phyloP scores from a whole-genome alignment of 92 coral and sea anemone genomes.

The Paramuricea clavata region DNA sequence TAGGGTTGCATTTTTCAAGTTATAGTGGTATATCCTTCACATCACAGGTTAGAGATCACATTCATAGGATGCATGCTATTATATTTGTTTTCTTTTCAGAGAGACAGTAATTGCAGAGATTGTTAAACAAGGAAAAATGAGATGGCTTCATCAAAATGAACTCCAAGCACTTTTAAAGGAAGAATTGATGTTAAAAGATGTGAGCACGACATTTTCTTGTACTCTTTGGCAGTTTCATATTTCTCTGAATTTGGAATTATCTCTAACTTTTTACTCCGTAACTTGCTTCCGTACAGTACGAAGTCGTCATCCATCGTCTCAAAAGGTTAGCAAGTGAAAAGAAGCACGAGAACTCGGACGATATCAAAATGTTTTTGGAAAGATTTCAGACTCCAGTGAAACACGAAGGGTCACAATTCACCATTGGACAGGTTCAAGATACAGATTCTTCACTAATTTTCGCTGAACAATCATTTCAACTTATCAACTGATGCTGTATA shows the following conservation, averaged over 20 bases:
- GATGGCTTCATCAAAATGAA: slow-evolving; percentile 87
- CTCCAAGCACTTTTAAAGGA: slow-evolving; percentile 77
- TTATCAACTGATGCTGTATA: background rate
- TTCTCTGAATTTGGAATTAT: too few species aligned
- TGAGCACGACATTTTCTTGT: slow-evolving; percentile 19
- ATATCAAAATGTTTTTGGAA: slow-evolving; percentile 72
- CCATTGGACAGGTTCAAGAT: background rate
- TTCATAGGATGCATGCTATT: background rate
- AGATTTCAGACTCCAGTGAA: slow-evolving; percentile 80
- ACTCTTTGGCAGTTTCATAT: too few species aligned
- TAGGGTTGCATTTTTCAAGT: too few species aligned
- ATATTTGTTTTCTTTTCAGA: background rate
- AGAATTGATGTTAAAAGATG: slow-evolving; percentile 76
- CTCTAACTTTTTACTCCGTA: background rate
- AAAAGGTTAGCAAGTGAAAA: slow-evolving; percentile 83
- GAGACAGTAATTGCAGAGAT: slow-evolving; percentile 2
- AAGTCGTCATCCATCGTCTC: slow-evolving; percentile 80
- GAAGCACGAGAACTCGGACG: slow-evolving; percentile 65
- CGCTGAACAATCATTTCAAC: too few species aligned
- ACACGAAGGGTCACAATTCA: slow-evolving; percentile 51
- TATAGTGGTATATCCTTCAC: too few species aligned
- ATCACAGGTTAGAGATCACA: too few species aligned
- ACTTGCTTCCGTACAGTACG: slow-evolving; percentile 68
- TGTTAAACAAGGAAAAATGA: slow-evolving; percentile 37
- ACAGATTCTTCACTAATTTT: too few species aligned